Conservation (phyloP, 2,797 vertebrate genomes). For the Ctenopoma multispine region DNA sequence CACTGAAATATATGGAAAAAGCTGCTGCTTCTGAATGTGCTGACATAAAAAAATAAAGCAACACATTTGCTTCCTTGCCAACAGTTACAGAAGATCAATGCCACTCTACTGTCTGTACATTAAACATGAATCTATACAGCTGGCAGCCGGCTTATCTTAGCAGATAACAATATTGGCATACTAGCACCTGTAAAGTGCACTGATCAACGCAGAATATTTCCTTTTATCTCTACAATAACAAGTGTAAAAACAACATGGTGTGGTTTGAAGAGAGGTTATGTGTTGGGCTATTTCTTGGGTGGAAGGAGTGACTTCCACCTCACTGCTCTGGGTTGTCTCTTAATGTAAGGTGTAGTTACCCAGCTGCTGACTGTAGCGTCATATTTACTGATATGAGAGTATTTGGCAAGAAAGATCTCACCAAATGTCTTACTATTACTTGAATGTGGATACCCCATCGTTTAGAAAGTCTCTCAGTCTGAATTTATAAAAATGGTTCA, state of each 20-base stretch:
- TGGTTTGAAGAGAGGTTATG: neutral
- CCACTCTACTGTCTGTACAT: neutral
- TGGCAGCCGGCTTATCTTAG: constrained; percentile 5
- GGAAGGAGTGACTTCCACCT: neutral
- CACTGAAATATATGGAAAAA: too few species aligned
- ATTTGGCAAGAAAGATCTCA: neutral
- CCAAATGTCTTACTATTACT: neutral
- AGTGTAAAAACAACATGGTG: neutral
- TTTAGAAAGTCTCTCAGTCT: constrained; percentile 18
- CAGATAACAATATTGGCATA: neutral
- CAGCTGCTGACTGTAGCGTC: neutral
- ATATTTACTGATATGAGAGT: neutral
- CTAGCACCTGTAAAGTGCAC: neutral
- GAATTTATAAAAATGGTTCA: constrained; percentile 35
- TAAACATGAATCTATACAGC: neutral
- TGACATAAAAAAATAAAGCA: too few species aligned
- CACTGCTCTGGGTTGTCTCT: neutral
- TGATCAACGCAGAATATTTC: neutral
- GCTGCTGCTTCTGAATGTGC: too few species aligned
- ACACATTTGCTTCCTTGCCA: neutral
- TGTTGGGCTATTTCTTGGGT: neutral
- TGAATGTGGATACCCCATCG: constrained; percentile 18
- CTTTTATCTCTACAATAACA: neutral
- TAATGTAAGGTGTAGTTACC: neutral
- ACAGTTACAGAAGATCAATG: constrained; percentile 4